A percentile compares a stretch with the other conserved stretches of the same genome.
phyloP scores from a whole-genome alignment of 2,113 vertebrate genomes.

The Nibea coibor region DNA sequence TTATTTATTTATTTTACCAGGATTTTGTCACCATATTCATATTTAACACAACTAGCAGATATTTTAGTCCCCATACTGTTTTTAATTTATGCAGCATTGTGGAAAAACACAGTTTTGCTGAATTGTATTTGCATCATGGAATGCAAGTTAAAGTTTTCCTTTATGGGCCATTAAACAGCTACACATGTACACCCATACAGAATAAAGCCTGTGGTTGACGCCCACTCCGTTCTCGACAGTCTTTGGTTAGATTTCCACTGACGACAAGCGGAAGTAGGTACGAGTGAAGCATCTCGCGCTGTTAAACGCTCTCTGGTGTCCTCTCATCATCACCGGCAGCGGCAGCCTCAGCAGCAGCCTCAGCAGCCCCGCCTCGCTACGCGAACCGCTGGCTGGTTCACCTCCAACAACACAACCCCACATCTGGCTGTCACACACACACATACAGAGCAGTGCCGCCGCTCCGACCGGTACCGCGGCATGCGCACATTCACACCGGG shows the following conservation, averaged over 20 bases:
- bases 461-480: constrained; percentile 52
- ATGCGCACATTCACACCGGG: constrained; percentile 49
- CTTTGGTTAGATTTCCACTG: constrained; percentile 12
- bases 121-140: no score
- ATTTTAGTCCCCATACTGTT: background rate
- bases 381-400: constrained; percentile 64
- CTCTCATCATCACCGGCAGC: constrained; percentile 44
- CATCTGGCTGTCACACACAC: constrained; percentile 72
- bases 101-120: no score
- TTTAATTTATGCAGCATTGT: background rate
- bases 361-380: constrained; percentile 71
- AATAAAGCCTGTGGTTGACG: background rate
- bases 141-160: background rate
- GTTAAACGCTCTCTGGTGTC: constrained; percentile 20
- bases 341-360: constrained; percentile 35
- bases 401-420: constrained; percentile 24
- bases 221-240: constrained; percentile 31
- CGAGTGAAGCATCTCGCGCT: constrained; percentile 33
- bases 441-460: constrained; percentile 1
- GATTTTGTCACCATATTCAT: background rate
- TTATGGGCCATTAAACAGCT: background rate
- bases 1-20: no score
- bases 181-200: background rate
- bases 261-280: constrained; percentile 38
- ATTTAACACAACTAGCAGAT: background rate